Conservation (phyloP, 1,140 invertebrate species). For the Pseudomyrmex cubaensis region DNA sequence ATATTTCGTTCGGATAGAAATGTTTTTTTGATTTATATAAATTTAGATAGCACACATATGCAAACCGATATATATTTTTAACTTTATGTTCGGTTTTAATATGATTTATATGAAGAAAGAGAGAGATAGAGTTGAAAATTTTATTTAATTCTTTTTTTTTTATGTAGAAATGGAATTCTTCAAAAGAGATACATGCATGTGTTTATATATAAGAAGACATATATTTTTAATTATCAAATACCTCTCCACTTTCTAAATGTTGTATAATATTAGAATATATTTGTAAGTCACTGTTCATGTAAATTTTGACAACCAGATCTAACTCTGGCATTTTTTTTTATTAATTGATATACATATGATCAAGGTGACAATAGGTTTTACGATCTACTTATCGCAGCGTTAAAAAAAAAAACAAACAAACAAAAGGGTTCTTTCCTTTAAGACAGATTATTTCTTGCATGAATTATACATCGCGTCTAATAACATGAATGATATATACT, state of each 20-base stretch:
- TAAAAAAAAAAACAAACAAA: background rate
- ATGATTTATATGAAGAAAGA: conserved; percentile 13
- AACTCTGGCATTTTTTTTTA: conserved; percentile 23
- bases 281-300: conserved; percentile 19
- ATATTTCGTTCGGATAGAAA: background rate
- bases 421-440: conserved; percentile 1
- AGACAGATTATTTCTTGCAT: conserved; percentile 40
- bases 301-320: conserved; percentile 26
- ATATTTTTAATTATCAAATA: background rate
- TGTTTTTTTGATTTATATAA: conserved; percentile 25
- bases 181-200: too few relatives aligned
- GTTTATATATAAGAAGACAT: too few relatives aligned
- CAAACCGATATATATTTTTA: background rate
- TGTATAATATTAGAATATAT: conserved; percentile 39
- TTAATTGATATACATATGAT: background rate
- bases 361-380: conserved; percentile 15
- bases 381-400: background rate
- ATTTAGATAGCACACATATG: background rate
- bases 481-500: too few relatives aligned
- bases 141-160: conserved; percentile 32
- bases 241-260: conserved; percentile 14
- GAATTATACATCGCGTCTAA: background rate
- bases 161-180: background rate
- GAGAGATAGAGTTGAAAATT: background rate
- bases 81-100: conserved; percentile 31